phyloP scores from a whole-genome alignment of 2,888 invertebrate species.

The Cartodere bifasciata region DNA sequence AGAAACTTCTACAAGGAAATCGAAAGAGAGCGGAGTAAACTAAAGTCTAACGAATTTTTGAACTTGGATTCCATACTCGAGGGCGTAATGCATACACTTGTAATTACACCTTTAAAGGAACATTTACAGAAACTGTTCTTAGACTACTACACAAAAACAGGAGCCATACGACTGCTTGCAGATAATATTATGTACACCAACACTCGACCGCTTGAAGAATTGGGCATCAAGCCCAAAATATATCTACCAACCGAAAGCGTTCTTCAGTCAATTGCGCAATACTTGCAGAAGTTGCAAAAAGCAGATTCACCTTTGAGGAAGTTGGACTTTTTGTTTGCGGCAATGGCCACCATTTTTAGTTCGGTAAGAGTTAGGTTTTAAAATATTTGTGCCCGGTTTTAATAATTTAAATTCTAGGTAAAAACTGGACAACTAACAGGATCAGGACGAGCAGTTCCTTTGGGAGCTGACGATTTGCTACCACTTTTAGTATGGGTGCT shows the following conservation, averaged over 20 bases:
- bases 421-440: constrained; percentile 46
- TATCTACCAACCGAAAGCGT: constrained; percentile 64
- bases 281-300: constrained; percentile 72
- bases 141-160: constrained; percentile 68
- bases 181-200: constrained; percentile 58
- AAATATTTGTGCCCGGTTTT: constrained; percentile 1
- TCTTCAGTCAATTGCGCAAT: constrained; percentile 64
- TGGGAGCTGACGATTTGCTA: constrained; percentile 81
- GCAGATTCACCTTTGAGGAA: constrained; percentile 90
- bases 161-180: constrained; percentile 60
- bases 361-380: constrained; percentile 40
- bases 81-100: constrained; percentile 84
- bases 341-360: constrained; percentile 79
- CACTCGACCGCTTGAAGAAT: constrained; percentile 52
- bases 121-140: constrained; percentile 77
- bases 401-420: constrained; percentile 36
- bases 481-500: constrained; percentile 87
- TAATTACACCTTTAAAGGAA: constrained; percentile 73
- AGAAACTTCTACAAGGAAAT: constrained; percentile 85
- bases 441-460: constrained; percentile 38
- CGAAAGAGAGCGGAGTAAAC: constrained; percentile 68
- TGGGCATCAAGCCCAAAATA: constrained; percentile 62
- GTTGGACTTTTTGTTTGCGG: constrained; percentile 78
- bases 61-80: constrained; percentile 93
- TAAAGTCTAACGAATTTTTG: constrained; percentile 82